phyloP scores from a whole-genome alignment of 2,113 vertebrate genomes.

The Cranoglanis bouderius region DNA sequence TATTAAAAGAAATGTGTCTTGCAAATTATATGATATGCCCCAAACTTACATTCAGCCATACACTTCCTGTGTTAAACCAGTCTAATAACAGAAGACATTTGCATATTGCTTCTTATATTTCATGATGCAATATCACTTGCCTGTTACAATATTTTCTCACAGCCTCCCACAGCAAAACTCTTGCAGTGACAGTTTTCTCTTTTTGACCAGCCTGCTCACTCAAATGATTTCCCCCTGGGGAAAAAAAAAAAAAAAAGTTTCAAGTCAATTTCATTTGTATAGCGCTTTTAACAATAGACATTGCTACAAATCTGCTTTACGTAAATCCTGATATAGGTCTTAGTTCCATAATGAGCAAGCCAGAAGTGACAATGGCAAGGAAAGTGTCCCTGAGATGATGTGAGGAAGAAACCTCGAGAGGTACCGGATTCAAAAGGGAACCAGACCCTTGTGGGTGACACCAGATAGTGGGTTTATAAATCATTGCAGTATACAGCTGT shows the following conservation, averaged over 20 bases:
- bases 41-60: not conserved
- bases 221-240: not conserved
- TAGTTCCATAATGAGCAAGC: not conserved
- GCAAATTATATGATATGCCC: not conserved
- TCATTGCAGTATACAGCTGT: not conserved
- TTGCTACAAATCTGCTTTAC: not conserved
- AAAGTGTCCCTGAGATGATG: not conserved
- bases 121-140: slow-evolving; percentile 12
- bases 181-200: not conserved
- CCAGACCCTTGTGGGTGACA: not conserved
- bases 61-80: not conserved
- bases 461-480: not conserved
- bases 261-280: not conserved
- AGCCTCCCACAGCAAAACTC: not conserved
- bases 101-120: not conserved
- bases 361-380: not conserved
- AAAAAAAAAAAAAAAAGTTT: not conserved
- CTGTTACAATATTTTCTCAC: not conserved
- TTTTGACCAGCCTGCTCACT: not conserved
- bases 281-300: not conserved
- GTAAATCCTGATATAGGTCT: not conserved
- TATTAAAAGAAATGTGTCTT: not conserved
- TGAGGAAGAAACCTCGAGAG: not conserved
- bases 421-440: not conserved
- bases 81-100: not conserved